Conservation (phyloP, 2,888 invertebrate species). For the Ormyrus thymus region DNA sequence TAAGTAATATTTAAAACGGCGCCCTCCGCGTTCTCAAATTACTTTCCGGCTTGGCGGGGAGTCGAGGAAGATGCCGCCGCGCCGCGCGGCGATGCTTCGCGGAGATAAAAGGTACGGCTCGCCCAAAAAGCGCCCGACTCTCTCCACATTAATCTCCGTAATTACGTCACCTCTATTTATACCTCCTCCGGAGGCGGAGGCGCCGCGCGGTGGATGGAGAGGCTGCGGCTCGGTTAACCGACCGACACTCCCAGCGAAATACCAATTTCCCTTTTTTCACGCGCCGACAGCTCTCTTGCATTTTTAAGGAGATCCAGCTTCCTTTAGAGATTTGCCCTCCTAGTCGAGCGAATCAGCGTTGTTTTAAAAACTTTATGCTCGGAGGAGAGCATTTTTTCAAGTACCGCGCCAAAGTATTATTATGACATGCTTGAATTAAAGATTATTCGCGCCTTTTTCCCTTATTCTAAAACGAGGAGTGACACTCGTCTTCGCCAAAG, state of each 20-base stretch:
- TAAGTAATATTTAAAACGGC: conserved; percentile 70
- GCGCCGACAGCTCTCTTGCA: too few species aligned
- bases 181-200: conserved; percentile 30
- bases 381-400: too few species aligned
- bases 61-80: conserved; percentile 35
- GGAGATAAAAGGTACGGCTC: conserved; percentile 60
- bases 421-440: too few species aligned
- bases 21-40: conserved; percentile 67
- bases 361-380: too few species aligned
- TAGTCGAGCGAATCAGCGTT: too few species aligned
- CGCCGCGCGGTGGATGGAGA: not conserved
- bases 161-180: conserved; percentile 71
- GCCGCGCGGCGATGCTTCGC: conserved; percentile 64
- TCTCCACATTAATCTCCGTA: conserved; percentile 69
- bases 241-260: conserved; percentile 23
- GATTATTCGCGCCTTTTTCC: too few species aligned
- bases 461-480: too few species aligned
- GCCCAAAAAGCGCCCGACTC: conserved; percentile 60
- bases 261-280: conserved; percentile 28
- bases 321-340: too few species aligned
- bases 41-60: conserved; percentile 63
- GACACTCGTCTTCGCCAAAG: too few species aligned
- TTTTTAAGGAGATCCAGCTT: too few species aligned
- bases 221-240: not conserved
- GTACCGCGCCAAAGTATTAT: too few species aligned